Conservation (phyloP, 2,113 vertebrate species). For the Forbesichthys papilliferus region DNA sequence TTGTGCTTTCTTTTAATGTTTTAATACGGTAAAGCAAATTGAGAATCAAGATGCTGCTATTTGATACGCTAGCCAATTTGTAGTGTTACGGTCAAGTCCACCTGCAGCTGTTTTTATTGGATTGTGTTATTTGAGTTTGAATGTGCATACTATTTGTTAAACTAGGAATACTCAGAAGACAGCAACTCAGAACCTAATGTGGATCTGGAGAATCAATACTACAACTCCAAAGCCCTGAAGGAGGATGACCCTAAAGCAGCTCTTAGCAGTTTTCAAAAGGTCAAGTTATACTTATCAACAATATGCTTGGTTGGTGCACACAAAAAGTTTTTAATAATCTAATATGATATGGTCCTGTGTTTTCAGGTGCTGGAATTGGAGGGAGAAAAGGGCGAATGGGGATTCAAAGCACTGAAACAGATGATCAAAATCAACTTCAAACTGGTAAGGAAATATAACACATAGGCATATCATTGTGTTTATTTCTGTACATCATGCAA, state of each 20-base stretch:
- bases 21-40: too few relatives aligned
- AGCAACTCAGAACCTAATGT: conserved; percentile 99
- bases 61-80: not conserved
- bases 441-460: conserved; percentile 79
- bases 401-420: conserved; percentile 99
- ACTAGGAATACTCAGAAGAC: conserved; percentile 97
- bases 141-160: conserved; percentile 16
- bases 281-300: conserved; percentile 52
- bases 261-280: conserved; percentile 98
- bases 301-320: not conserved
- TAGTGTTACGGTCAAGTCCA: conserved; percentile 37
- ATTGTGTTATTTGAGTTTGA: not conserved
- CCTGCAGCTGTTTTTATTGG: not conserved
- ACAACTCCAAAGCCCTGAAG: conserved; percentile 99
- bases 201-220: conserved; percentile 99
- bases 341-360: not conserved
- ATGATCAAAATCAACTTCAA: conserved; percentile 99
- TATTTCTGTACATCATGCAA: not conserved
- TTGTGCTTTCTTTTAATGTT: too few relatives aligned
- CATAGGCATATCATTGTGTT: too few relatives aligned
- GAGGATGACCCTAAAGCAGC: conserved; percentile 99
- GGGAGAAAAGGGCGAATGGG: conserved; percentile 99
- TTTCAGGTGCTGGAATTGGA: conserved; percentile 95
- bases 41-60: not conserved
- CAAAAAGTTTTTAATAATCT: not conserved